A percentile compares a stretch with the other conserved stretches of the same genome.
Conservation (phyloP, 2,888 invertebrate species). For the Cephus nigrinus region DNA sequence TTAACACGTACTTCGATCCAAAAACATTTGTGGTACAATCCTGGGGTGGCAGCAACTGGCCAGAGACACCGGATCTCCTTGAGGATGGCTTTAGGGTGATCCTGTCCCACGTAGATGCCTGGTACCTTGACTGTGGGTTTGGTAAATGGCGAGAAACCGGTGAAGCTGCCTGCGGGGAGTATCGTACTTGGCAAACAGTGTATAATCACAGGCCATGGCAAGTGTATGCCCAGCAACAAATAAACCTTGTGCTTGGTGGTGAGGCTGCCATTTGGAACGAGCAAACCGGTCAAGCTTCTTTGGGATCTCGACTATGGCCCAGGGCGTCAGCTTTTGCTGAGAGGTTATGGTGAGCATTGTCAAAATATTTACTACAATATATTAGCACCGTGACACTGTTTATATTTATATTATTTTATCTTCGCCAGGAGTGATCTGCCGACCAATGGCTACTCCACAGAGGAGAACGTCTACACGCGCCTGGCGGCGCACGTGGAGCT, state of each 20-base stretch:
- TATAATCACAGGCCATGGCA: constrained; percentile 87
- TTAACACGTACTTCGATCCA: constrained; percentile 75
- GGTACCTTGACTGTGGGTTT: constrained; percentile 90
- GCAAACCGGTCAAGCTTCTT: constrained; percentile 78
- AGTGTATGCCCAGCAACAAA: constrained; percentile 54
- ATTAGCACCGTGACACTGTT: neutral
- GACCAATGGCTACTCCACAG: constrained; percentile 65
- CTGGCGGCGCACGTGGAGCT: constrained; percentile 76
- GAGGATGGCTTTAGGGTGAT: constrained; percentile 83
- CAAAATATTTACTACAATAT: constrained; percentile 23
- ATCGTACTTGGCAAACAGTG: constrained; percentile 87
- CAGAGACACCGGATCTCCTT: constrained; percentile 81
- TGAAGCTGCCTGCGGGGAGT: constrained; percentile 88
- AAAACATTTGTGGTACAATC: constrained; percentile 82
- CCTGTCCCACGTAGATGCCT: constrained; percentile 87
- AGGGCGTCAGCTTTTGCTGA: constrained; percentile 85
- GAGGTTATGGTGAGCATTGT: constrained; percentile 73
- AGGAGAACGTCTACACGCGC: constrained; percentile 76
- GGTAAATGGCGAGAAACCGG: constrained; percentile 87
- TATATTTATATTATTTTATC: constrained; percentile 11
- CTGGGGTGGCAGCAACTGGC: constrained; percentile 87
- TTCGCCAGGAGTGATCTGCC: constrained; percentile 69
- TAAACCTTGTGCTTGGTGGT: constrained; percentile 74
- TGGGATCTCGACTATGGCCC: constrained; percentile 87
- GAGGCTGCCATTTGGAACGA: constrained; percentile 90